Conservation (phyloP, 1,140 invertebrate species). For the Metaphire vulgaris region DNA sequence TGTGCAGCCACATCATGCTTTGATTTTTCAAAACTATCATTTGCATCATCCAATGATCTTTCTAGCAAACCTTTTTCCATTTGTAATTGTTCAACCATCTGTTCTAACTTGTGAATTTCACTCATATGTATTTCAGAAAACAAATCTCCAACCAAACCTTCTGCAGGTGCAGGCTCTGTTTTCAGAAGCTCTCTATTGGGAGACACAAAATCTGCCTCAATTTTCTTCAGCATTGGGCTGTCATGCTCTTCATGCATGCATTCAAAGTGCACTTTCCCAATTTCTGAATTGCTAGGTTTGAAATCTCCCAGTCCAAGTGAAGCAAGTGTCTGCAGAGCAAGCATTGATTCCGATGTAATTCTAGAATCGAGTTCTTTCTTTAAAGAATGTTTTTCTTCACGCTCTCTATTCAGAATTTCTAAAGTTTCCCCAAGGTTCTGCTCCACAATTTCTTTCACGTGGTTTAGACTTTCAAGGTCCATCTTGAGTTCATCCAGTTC, state of each 20-base stretch:
- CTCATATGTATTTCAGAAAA: slow-evolving; percentile 96
- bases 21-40: slow-evolving; percentile 68
- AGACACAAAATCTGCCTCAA: slow-evolving; percentile 65
- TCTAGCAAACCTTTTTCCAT: slow-evolving; percentile 44
- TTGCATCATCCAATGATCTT: slow-evolving; percentile 40
- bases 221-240: slow-evolving; percentile 65
- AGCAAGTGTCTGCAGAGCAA: slow-evolving; percentile 60
- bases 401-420: slow-evolving; percentile 81
- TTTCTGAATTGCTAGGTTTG: slow-evolving; percentile 26
- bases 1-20: slow-evolving; percentile 70
- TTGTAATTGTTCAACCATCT: slow-evolving; percentile 71
- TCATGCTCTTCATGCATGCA: slow-evolving; percentile 59
- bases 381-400: slow-evolving; percentile 91
- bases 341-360: slow-evolving; percentile 68
- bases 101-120: slow-evolving; percentile 87
- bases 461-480: slow-evolving; percentile 61
- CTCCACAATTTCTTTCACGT: slow-evolving; percentile 83
- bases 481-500: slow-evolving; percentile 49
- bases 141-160: slow-evolving; percentile 68
- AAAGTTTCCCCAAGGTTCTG: slow-evolving; percentile 94
- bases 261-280: slow-evolving; percentile 11
- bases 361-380: slow-evolving; percentile 94
- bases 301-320: slow-evolving; percentile 24
- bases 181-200: slow-evolving; percentile 52
- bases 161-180: slow-evolving; percentile 45